Percentiles rank a stretch among this genome's conserved stretches.
Conservation (phyloP, 1,140 invertebrate genomes). For the Tenebrio molitor region DNA sequence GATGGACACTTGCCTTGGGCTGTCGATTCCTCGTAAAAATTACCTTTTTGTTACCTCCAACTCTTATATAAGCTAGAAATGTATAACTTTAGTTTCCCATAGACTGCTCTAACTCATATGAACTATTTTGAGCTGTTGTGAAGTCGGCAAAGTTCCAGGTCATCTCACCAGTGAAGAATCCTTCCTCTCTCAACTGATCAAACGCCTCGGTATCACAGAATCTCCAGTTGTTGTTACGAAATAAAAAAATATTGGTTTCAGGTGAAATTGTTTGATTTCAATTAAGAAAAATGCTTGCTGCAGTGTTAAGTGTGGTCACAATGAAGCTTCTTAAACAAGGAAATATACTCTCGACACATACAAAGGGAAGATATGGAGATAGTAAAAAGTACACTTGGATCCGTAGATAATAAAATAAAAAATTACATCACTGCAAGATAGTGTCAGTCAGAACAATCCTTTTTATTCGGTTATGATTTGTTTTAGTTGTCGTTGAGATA, state of each 20-base stretch:
- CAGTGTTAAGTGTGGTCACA: too few relatives aligned
- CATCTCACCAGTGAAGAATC: constrained; percentile 94
- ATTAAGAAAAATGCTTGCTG: too few relatives aligned
- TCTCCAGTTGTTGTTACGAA: constrained; percentile 89
- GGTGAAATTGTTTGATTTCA: constrained; percentile 71
- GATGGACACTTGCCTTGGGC: constrained; percentile 85
- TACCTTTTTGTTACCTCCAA: constrained; percentile 91
- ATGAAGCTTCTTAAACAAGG: too few relatives aligned
- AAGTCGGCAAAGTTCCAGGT: constrained; percentile 98
- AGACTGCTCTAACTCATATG: neutral
- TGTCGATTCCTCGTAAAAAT: constrained; percentile 88
- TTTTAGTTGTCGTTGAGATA: too few relatives aligned
- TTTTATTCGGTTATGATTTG: too few relatives aligned
- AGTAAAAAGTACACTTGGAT: too few relatives aligned
- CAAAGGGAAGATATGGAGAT: too few relatives aligned
- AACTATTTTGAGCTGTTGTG: constrained; percentile 73
- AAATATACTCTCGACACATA: too few relatives aligned
- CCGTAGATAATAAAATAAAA: too few relatives aligned
- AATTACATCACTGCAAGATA: too few relatives aligned
- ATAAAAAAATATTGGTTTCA: constrained; percentile 87
- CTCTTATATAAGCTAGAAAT: constrained; percentile 76
- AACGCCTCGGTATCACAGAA: constrained; percentile 92
- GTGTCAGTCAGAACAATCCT: too few relatives aligned
- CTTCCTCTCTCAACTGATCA: constrained; percentile 80
- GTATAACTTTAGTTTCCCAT: neutral